Conservation (phyloP, 2,113 vertebrate genomes). For the Ardeotis arabs region DNA sequence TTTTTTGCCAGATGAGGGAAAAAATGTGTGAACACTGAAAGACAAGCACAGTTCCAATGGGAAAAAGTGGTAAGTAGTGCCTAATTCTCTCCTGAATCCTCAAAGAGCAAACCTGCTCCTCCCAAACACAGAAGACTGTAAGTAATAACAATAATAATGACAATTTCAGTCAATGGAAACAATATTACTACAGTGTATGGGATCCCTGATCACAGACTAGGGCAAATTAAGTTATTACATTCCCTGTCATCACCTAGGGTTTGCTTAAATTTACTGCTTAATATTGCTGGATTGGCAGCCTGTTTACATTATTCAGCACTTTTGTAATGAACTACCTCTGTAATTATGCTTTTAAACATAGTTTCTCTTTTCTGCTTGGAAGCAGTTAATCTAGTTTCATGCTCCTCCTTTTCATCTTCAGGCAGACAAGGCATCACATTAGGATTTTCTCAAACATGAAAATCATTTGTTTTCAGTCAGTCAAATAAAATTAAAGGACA, state of each 20-base stretch:
- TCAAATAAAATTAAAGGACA: not conserved
- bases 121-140: not conserved
- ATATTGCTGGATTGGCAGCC: conserved; percentile 13
- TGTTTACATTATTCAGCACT: conserved; percentile 49
- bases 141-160: not conserved
- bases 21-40: fast-evolving
- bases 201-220: not conserved
- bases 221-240: not conserved
- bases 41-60: not conserved
- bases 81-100: not conserved
- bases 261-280: conserved; percentile 36
- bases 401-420: not conserved
- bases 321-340: conserved; percentile 22
- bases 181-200: not conserved
- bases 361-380: conserved; percentile 25
- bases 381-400: conserved; percentile 36
- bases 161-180: not conserved
- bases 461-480: not conserved
- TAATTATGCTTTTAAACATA: conserved; percentile 53
- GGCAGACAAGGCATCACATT: not conserved
- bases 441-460: not conserved
- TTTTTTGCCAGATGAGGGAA: not conserved
- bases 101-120: not conserved
- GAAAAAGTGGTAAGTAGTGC: not conserved
- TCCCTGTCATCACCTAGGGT: not conserved